phyloP scores from a whole-genome alignment of 2,113 vertebrate genomes.

The Sceloporus undulatus region DNA sequence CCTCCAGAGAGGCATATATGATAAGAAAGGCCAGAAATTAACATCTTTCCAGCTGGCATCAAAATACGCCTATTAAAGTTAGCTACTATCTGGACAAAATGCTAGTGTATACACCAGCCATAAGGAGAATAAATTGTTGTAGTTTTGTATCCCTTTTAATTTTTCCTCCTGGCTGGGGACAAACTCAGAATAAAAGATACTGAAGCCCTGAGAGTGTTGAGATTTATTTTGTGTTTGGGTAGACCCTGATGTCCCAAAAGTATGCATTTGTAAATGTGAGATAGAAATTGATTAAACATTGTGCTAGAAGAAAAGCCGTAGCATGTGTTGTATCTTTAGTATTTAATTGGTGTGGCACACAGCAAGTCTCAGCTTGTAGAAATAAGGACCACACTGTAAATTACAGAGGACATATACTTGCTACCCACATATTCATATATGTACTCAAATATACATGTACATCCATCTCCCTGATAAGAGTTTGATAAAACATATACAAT shows the following conservation, averaged over 20 bases:
- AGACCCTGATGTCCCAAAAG: neutral
- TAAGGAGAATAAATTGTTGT: neutral
- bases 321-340: neutral
- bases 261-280: neutral
- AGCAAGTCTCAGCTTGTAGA: neutral
- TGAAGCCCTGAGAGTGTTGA: neutral
- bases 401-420: neutral
- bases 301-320: neutral
- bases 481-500: neutral
- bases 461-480: neutral
- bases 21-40: neutral
- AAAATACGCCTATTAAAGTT: neutral
- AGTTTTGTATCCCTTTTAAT: neutral
- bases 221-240: neutral
- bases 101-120: neutral
- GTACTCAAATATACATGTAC: too few species aligned
- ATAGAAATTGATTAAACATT: slow-evolving; percentile 21
- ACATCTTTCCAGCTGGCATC: neutral
- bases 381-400: neutral
- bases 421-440: neutral
- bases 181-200: neutral
- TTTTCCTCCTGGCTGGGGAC: neutral
- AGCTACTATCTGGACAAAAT: neutral
- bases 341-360: neutral
- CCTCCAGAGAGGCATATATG: neutral